Conservation (phyloP, 35 echinoderm and acorn worm species). For the Heliocidaris erythrogramma region DNA sequence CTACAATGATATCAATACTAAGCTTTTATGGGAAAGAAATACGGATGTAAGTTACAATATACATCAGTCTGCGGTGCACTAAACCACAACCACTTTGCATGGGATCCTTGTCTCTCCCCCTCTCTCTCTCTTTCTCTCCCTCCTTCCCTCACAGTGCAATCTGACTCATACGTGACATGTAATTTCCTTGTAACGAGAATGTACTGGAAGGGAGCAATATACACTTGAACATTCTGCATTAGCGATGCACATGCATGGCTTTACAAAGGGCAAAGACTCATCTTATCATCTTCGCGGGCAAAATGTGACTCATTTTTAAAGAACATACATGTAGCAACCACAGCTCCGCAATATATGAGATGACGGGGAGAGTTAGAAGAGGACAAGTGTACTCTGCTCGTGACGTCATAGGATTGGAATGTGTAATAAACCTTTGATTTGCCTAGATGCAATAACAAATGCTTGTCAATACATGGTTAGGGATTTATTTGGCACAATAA, state of each 20-base stretch:
- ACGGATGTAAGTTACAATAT: background rate
- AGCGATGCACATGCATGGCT: too few relatives aligned
- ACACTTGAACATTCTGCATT: too few relatives aligned
- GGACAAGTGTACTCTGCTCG: background rate
- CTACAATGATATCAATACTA: too few relatives aligned
- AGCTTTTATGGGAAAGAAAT: too few relatives aligned
- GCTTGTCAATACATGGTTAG: background rate
- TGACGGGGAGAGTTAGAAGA: background rate
- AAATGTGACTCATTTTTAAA: background rate
- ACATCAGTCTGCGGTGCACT: background rate
- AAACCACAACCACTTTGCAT: background rate
- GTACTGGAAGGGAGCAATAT: background rate
- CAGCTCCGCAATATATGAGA: background rate
- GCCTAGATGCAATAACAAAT: background rate
- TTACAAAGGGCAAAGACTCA: too few relatives aligned
- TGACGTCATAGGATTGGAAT: background rate
- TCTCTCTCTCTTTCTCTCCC: background rate
- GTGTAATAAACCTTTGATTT: background rate
- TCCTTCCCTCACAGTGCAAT: background rate
- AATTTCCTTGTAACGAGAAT: background rate
- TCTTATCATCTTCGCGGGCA: background rate
- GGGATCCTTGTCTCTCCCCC: background rate
- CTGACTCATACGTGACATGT: background rate
- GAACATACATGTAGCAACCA: background rate
- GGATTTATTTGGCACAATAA: background rate